phyloP scores from a whole-genome alignment of 2,113 vertebrate species.

The Cairina moschata region DNA sequence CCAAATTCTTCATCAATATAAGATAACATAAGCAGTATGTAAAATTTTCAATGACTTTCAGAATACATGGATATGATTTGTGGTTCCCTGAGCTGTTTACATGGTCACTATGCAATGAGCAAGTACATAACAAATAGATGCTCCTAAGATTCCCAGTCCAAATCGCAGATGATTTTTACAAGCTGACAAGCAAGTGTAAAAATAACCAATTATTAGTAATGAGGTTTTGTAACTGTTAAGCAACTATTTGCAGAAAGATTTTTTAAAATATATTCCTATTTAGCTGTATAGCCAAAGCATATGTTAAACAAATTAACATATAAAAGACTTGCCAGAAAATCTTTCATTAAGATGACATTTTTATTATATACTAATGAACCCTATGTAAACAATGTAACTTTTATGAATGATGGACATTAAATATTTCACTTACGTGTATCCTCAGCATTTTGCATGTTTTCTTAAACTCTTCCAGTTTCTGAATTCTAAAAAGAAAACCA shows the following conservation, averaged over 20 bases:
- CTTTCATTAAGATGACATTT: slow-evolving; percentile 81
- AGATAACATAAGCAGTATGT: background rate
- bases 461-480: slow-evolving; percentile 69
- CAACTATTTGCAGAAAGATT: slow-evolving; percentile 75
- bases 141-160: slow-evolving; percentile 46
- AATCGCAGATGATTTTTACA: slow-evolving; percentile 62
- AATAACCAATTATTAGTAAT: slow-evolving; percentile 63
- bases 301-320: slow-evolving; percentile 80
- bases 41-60: slow-evolving; percentile 42
- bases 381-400: slow-evolving; percentile 83
- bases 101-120: slow-evolving; percentile 80
- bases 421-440: slow-evolving; percentile 79
- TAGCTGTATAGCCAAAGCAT: slow-evolving; percentile 81
- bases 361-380: slow-evolving; percentile 82
- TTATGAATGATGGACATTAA: slow-evolving; percentile 82
- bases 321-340: slow-evolving; percentile 78
- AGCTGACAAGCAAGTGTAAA: slow-evolving; percentile 54
- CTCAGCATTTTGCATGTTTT: slow-evolving; percentile 81
- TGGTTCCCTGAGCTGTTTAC: slow-evolving; percentile 72
- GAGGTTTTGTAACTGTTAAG: slow-evolving; percentile 74
- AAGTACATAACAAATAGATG: slow-evolving; percentile 55
- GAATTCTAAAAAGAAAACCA: slow-evolving; percentile 45
- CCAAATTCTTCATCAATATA: background rate
- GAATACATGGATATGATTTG: slow-evolving; percentile 41
- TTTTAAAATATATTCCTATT: slow-evolving; percentile 74